phyloP scores from a whole-genome alignment of 2,797 vertebrate genomes.

The Lacerta agilis region DNA sequence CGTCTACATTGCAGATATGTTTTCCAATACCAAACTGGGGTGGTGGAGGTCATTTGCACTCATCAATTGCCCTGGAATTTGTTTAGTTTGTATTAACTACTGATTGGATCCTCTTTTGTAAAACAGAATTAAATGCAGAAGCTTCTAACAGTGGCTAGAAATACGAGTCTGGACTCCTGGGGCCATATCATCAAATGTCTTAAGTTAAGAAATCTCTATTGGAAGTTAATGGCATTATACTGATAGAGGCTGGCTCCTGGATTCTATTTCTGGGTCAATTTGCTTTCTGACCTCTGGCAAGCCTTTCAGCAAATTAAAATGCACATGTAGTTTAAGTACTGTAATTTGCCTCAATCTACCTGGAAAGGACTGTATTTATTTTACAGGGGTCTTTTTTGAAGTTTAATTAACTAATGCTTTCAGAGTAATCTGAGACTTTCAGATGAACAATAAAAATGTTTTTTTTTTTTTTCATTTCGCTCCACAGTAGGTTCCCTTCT shows the following conservation, averaged over 20 bases:
- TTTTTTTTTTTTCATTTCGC: background rate
- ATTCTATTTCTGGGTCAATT: constrained; percentile 29
- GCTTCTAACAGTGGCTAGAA: constrained; percentile 1
- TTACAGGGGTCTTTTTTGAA: constrained; percentile 26
- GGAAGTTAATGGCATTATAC: background rate
- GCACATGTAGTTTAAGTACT: constrained; percentile 26
- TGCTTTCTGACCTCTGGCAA: background rate
- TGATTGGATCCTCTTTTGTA: constrained; percentile 9
- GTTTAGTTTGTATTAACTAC: background rate
- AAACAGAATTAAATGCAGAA: constrained; percentile 1
- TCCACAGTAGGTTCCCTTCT: background rate
- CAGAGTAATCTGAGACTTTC: constrained; percentile 24
- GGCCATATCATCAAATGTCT: background rate
- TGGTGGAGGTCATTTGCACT: background rate
- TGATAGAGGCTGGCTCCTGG: constrained; percentile 20
- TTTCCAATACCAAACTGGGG: background rate
- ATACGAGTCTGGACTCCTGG: constrained; percentile 18
- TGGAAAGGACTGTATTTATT: constrained; percentile 29
- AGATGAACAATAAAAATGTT: constrained; percentile 18
- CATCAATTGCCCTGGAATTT: background rate
- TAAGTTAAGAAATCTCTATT: constrained; percentile 22
- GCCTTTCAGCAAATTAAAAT: constrained; percentile 41
- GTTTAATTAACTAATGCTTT: constrained; percentile 36
- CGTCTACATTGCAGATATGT: background rate
- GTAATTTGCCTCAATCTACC: constrained; percentile 25